phyloP scores from a whole-genome alignment of 2,888 invertebrate species.

The Muscina levida region DNA sequence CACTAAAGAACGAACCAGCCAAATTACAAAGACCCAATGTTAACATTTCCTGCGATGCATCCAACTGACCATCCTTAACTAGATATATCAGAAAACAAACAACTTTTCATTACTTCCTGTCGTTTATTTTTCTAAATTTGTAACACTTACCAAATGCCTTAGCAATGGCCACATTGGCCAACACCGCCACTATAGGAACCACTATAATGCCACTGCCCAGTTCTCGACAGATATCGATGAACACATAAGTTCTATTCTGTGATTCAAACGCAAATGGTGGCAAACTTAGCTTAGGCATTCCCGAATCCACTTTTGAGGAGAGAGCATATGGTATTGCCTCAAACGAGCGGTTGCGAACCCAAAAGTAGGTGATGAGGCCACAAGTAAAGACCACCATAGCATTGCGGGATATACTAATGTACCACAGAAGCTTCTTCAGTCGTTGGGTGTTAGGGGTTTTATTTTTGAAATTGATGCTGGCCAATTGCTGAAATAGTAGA shows the following conservation, averaged over 20 bases:
- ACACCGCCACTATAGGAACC: slow-evolving; percentile 88
- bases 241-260: slow-evolving; percentile 82
- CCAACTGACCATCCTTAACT: slow-evolving; percentile 86
- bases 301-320: slow-evolving; percentile 84
- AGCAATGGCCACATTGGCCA: slow-evolving; percentile 96
- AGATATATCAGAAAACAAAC: slow-evolving; percentile 39
- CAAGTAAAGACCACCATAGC: slow-evolving; percentile 87
- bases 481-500: slow-evolving; percentile 72
- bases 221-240: slow-evolving; percentile 85
- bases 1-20: slow-evolving; percentile 89
- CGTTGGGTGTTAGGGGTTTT: slow-evolving; percentile 67
- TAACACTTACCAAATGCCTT: slow-evolving; percentile 93
- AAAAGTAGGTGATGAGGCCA: slow-evolving; percentile 82
- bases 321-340: slow-evolving; percentile 84
- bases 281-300: slow-evolving; percentile 84
- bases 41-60: slow-evolving; percentile 95
- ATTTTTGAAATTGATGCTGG: slow-evolving; percentile 72
- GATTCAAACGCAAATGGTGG: slow-evolving; percentile 85
- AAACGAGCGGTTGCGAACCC: slow-evolving; percentile 72
- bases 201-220: slow-evolving; percentile 90
- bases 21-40: slow-evolving; percentile 91
- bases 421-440: slow-evolving; percentile 84
- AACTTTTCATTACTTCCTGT: background rate
- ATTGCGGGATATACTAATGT: slow-evolving; percentile 88
- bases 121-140: too few relatives aligned